These are phyloP conservation scores for Larimichthys polyactis DNA, from an alignment of 2,113 vertebrate genomes.

Conservation along the genomic window DNA sequence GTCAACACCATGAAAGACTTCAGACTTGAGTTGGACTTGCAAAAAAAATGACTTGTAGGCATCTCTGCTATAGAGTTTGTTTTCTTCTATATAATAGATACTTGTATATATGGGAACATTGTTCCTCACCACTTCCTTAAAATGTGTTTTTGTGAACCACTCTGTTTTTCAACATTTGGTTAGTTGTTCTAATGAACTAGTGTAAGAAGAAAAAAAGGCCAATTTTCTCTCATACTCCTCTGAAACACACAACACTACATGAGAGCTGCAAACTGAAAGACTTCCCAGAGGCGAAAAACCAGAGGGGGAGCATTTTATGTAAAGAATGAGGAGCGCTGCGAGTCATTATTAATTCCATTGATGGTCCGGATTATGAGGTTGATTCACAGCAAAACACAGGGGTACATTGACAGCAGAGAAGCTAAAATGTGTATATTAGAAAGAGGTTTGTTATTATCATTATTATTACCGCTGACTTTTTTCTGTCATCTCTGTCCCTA, in stretches of 20 bases:
- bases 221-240: not conserved
- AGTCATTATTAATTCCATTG: slow-evolving; percentile 24
- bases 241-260: not conserved
- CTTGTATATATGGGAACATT: not conserved
- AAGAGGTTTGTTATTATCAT: not conserved
- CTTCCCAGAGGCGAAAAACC: not conserved
- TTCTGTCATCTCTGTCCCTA: not conserved
- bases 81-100: not conserved
- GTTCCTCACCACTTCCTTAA: not conserved
- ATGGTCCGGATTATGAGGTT: slow-evolving; percentile 15
- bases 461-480: not conserved
- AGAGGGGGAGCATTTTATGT: not conserved
- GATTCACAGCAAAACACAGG: not conserved
- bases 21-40: too few relatives aligned
- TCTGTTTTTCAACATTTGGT: not conserved
- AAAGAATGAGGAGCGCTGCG: not conserved
- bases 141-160: not conserved
- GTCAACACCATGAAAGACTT: too few relatives aligned
- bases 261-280: not conserved
- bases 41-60: too few relatives aligned
- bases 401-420: not conserved
- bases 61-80: not conserved
- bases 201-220: not conserved
- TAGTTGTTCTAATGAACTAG: not conserved
- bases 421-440: not conserved